Base-by-base conservation (phyloP, 2,113 vertebrate species). In the Crotalus viridis region DNA sequence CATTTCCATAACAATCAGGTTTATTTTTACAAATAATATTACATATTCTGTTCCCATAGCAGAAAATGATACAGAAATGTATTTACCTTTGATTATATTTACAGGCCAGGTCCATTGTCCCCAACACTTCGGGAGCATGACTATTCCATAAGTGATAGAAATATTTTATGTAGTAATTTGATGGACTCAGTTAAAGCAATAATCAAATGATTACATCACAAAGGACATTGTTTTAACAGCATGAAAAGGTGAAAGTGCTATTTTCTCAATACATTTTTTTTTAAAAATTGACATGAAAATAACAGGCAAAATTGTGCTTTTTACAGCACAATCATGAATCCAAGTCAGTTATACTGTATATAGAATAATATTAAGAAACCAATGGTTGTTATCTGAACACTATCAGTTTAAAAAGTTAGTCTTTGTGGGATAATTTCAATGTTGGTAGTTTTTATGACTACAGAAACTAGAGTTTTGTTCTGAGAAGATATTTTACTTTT, bases 171-270 rank as follows among this genome's bases (percentile, higher is more conserved):
- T 28, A 48, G 22, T 86, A 22, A 64, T 87, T 86, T 90, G 89
- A 61, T 90, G 81, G 26, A 89, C 81, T 46, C 81, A 93, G 89
- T 21, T 93, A 81, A 61, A 13, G 33, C 43, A 43, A 57, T 52
- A 43, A 56, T 64, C 81, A 93, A 90, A 85, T 28, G 74, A 86
- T 93, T 90, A 90, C 92, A 93, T 93, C 92, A 93, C 81, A 93
- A 93, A 93, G 89, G 92, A 64, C 92, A 90, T 93, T 89, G 88
- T 89, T 90, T 90, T 86, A 93, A 85, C 51, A 64, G 59, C 43
- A 87, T 51, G 15, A 33, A 26, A 59, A 90, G 61, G 39, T 89
- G 87, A 51, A 52, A 43, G 1, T 19, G 10, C 28, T 61, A 22
- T 28, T n/a, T n/a, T 48, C 22, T 43, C 24, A 59, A 61, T 54